Evolutionary conservation across 2,113 vertebrate species (phyloP), one percentile per base, ranked within the genome.

Genomic region (Chaenogobius annularis): DNA sequence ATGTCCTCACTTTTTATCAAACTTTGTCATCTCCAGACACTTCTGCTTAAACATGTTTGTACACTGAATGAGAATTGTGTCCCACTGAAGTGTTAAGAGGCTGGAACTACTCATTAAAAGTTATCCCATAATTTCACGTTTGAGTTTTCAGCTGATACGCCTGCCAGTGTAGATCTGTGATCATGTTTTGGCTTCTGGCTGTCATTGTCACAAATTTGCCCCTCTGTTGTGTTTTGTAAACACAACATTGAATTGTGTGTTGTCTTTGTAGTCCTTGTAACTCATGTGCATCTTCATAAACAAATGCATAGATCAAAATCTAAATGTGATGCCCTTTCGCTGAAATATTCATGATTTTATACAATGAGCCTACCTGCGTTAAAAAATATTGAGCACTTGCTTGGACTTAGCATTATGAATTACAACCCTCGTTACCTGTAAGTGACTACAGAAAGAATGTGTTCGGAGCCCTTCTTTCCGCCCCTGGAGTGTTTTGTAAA

Each of bases 61-160:
- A 61, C 17, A 31, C 63, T 43, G 11, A 37, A 40, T 46, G 58
- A 19, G 47, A 15, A 66, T 81, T 46, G 48, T 65, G 23, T 59
- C 31, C 71, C 73, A 52, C 73, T 46, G 68, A 43, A 40, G 52
- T 37, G 78, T 84, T 75, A 67, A 68, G 73, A 76, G 73, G 61
- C 79, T 82, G 75, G 71, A 83, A 74, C 68, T 85, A 66, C 79
- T 88, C 79, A 79, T 86, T 83, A 82, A 79, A 68, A 68, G 76
- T 81, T 77, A 79, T 78, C 82, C 64, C 79, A 70, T 84, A 82
- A 85, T 89, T 90, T 82, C 66, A 71, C 61, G 62, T 48, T 55
- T 23, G 46, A 48, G 65, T 82, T 83, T 84, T 75, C 66, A 77
- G 72, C 77, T 71, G 75, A 79, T 81, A 65, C 43, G 5, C 68